Evolutionary conservation across 2,888 invertebrate species (phyloP).

Genomic region (Abscondita cerata): DNA sequence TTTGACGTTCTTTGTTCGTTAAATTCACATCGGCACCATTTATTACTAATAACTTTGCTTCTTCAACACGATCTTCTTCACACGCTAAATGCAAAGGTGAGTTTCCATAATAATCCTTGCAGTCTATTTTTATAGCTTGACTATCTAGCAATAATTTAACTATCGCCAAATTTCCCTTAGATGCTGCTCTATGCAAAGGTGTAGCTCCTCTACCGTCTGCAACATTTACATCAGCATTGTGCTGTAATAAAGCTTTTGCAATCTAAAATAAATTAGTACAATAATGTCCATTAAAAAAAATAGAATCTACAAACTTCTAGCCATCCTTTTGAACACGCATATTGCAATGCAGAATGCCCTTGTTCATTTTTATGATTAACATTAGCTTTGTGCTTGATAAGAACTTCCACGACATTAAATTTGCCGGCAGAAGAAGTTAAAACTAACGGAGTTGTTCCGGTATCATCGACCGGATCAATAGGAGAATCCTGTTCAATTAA

Average conservation of each 20-base stretch:
- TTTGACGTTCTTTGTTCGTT: slow-evolving; percentile 70
- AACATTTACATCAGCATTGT: slow-evolving; percentile 74
- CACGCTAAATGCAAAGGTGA: slow-evolving; percentile 84
- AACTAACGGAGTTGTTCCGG: slow-evolving; percentile 78
- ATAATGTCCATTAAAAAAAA: neutral
- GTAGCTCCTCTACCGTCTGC: slow-evolving; percentile 73
- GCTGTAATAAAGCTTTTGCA: slow-evolving; percentile 68
- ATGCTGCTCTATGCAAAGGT: slow-evolving; percentile 81
- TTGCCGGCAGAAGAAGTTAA: slow-evolving; percentile 82
- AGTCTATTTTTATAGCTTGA: slow-evolving; percentile 64
- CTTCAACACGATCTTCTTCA: slow-evolving; percentile 77
- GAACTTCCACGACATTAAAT: slow-evolving; percentile 68
- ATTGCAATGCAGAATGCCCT: slow-evolving; percentile 83
- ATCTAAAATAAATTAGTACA: slow-evolving; percentile 64
- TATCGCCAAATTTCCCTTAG: slow-evolving; percentile 73
- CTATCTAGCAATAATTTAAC: slow-evolving; percentile 70
- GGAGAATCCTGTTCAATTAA: slow-evolving; percentile 71
- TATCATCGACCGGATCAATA: slow-evolving; percentile 77
- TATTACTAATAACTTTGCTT: slow-evolving; percentile 69
- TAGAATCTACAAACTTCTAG: slow-evolving; percentile 61
- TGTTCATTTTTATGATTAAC: slow-evolving; percentile 75
- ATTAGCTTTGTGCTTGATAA: slow-evolving; percentile 73
- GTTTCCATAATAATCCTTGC: slow-evolving; percentile 74
- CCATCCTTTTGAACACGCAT: slow-evolving; percentile 86
- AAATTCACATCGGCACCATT: slow-evolving; percentile 68